Percentiles rank a stretch among this genome's conserved stretches.
Evolutionary conservation across 2,797 vertebrate species (phyloP).

Genomic region (Sciurus vulgaris): DNA sequence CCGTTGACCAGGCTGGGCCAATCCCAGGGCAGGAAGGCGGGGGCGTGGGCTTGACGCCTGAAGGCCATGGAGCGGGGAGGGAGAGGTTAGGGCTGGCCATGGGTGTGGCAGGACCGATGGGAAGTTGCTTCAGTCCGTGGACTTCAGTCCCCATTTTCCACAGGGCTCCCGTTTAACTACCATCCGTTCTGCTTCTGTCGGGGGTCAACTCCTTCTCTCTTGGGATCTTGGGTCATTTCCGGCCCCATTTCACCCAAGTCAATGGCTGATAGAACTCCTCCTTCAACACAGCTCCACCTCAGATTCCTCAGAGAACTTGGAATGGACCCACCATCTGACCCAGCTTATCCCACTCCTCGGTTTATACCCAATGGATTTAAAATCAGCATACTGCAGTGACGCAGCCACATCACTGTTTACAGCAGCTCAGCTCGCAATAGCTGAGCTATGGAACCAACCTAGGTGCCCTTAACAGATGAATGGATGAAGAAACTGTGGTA

Average conservation of each 20-base stretch:
- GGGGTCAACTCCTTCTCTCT: not conserved
- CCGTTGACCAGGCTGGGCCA: constrained; percentile 90
- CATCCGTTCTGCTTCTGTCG: not conserved
- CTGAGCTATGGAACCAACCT: too few relatives aligned
- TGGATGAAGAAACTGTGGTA: too few relatives aligned
- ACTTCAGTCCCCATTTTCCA: not conserved
- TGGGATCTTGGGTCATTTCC: not conserved
- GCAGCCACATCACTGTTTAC: too few relatives aligned
- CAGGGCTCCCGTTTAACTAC: not conserved
- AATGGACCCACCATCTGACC: too few relatives aligned
- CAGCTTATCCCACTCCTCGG: too few relatives aligned
- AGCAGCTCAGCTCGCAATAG: too few relatives aligned
- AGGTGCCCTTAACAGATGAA: too few relatives aligned
- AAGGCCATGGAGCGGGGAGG: not conserved
- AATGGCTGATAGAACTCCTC: not conserved
- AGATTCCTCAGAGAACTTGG: not conserved
- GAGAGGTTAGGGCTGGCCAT: not conserved
- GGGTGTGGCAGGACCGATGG: not conserved
- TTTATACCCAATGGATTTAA: too few relatives aligned
- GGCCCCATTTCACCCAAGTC: not conserved
- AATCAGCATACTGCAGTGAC: too few relatives aligned
- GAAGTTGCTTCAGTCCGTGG: not conserved
- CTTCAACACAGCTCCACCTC: not conserved
- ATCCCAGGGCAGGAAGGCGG: constrained; percentile 88
- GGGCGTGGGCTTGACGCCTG: constrained; percentile 85